phyloP scores from a whole-genome alignment of 2,888 invertebrate genomes.

The Glyphotaelius pellucidus region DNA sequence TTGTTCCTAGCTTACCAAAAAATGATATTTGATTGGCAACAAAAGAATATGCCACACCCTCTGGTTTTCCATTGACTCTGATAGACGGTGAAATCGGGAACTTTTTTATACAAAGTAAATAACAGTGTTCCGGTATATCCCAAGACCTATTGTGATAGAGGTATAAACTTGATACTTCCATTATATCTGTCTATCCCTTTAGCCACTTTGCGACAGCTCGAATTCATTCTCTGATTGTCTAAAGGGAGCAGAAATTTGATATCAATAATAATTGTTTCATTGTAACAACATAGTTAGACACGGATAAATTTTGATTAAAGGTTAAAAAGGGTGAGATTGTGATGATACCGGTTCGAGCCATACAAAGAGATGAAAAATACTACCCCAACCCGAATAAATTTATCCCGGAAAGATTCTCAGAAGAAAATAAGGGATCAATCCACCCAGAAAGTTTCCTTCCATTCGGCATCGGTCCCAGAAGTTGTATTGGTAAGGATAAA shows the following conservation, averaged over 20 bases:
- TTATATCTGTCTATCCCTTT: not conserved
- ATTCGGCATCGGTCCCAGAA: constrained; percentile 63
- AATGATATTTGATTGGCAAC: too few species aligned
- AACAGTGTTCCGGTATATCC: not conserved
- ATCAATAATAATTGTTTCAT: not conserved
- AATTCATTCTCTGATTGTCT: not conserved
- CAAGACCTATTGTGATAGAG: not conserved
- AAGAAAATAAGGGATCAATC: constrained; percentile 51
- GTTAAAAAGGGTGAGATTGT: constrained; percentile 51
- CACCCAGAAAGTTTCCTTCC: constrained; percentile 55
- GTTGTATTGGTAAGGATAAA: constrained; percentile 59
- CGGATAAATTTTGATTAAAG: constrained; percentile 22
- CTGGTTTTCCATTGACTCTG: too few species aligned
- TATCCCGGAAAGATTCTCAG: constrained; percentile 61
- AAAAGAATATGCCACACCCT: too few species aligned
- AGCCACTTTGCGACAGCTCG: not conserved
- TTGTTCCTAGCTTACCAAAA: too few species aligned
- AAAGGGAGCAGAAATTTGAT: not conserved
- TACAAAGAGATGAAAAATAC: constrained; percentile 61
- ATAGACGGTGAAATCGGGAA: too few species aligned
- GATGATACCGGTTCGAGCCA: constrained; percentile 55
- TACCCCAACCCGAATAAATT: constrained; percentile 58
- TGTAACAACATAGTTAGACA: not conserved
- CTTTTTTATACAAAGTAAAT: too few species aligned
- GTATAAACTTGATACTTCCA: not conserved